Evolutionary conservation across 2,797 vertebrate genomes (phyloP).

Genomic region (Micropoecilia bifurca): DNA sequence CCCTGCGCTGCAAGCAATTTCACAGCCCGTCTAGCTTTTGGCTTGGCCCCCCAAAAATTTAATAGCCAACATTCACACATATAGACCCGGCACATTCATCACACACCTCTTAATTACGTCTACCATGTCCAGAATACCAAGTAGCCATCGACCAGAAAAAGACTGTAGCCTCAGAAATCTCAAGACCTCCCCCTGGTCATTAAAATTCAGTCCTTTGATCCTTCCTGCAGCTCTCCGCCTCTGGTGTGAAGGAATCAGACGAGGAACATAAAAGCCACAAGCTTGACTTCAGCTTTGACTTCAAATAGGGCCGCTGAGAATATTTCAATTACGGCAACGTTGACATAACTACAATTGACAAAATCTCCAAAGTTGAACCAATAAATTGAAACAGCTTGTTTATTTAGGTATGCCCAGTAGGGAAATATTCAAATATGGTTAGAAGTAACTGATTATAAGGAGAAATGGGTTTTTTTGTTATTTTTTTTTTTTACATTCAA

Average conservation of each 20-base stretch:
- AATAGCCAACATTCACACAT: constrained; percentile 55
- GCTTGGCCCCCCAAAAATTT: constrained; percentile 59
- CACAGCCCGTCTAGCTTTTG: constrained; percentile 70
- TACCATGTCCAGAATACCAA: constrained; percentile 71
- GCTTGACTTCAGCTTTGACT: constrained; percentile 55
- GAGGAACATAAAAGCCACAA: constrained; percentile 62
- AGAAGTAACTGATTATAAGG: constrained; percentile 4
- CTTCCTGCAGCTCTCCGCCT: constrained; percentile 60
- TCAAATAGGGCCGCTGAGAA: constrained; percentile 52
- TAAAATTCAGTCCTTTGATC: constrained; percentile 76
- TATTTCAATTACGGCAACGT: constrained; percentile 29
- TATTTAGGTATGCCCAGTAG: neutral
- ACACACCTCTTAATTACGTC: constrained; percentile 73
- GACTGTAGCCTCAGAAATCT: constrained; percentile 52
- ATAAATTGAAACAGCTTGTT: constrained; percentile 26
- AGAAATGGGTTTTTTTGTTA: neutral
- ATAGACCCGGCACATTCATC: constrained; percentile 53
- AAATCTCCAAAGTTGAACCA: constrained; percentile 22
- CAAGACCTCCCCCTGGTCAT: constrained; percentile 60
- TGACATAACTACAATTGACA: constrained; percentile 34
- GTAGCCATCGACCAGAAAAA: constrained; percentile 59
- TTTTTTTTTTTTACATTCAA: neutral
- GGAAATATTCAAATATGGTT: constrained; percentile 1
- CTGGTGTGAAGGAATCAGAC: constrained; percentile 56
- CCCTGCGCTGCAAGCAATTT: constrained; percentile 77